Conservation (phyloP, 2,888 invertebrate species). For the Amorpha juglandis region DNA sequence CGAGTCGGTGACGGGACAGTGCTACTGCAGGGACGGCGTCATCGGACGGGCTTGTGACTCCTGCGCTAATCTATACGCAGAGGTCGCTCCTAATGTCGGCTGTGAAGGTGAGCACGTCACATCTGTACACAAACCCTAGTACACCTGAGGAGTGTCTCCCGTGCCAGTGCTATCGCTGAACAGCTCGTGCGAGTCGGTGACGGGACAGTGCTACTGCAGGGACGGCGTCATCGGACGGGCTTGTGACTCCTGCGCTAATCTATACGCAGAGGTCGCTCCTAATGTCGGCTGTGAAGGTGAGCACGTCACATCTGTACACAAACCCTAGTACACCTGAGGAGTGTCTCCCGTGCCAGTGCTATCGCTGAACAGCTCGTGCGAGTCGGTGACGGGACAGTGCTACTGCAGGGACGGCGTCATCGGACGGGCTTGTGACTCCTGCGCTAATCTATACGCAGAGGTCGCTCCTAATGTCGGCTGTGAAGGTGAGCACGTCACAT, state of each 20-base stretch:
- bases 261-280: slow-evolving; percentile 95
- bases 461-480: slow-evolving; percentile 93
- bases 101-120: slow-evolving; percentile 87
- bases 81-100: slow-evolving; percentile 92
- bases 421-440: slow-evolving; percentile 95
- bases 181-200: slow-evolving; percentile 90
- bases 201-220: slow-evolving; percentile 96
- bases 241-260: slow-evolving; percentile 96
- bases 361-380: slow-evolving; percentile 93
- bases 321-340: slow-evolving; percentile 52
- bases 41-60: slow-evolving; percentile 96
- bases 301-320: background rate
- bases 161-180: slow-evolving; percentile 96
- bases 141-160: slow-evolving; percentile 87
- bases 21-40: slow-evolving; percentile 94
- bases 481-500: slow-evolving; percentile 83
- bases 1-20: slow-evolving; percentile 92
- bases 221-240: slow-evolving; percentile 95
- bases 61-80: slow-evolving; percentile 96
- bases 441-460: slow-evolving; percentile 96
- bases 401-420: slow-evolving; percentile 95
- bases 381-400: slow-evolving; percentile 93
- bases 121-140: slow-evolving; percentile 23
- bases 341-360: slow-evolving; percentile 96
- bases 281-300: slow-evolving; percentile 93